phyloP scores from a whole-genome alignment of 2,888 invertebrate species.

The Tetropium fuscum region DNA sequence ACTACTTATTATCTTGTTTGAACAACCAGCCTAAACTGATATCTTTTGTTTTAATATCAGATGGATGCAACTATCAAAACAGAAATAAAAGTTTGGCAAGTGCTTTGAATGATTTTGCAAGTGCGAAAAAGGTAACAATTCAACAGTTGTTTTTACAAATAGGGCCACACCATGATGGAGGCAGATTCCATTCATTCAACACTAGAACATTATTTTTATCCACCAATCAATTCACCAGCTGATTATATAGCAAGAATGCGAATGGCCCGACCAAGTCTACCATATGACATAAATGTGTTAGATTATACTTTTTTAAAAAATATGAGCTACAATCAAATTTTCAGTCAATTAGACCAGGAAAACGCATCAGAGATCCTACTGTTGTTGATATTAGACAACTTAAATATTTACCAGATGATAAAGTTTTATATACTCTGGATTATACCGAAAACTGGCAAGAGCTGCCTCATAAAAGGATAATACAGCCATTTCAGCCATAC shows the following conservation, averaged over 20 bases:
- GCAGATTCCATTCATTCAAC: constrained; percentile 26
- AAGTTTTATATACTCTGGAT: constrained; percentile 6
- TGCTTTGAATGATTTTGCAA: background rate
- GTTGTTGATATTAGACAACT: constrained; percentile 16
- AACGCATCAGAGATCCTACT: background rate
- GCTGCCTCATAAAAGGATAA: background rate
- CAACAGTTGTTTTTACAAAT: too few relatives aligned
- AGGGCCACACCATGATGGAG: background rate
- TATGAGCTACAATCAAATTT: background rate
- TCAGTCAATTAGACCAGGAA: background rate
- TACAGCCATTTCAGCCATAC: too few relatives aligned
- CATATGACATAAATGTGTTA: constrained; percentile 2
- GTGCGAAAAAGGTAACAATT: background rate
- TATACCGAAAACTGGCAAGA: background rate
- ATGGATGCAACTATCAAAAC: background rate
- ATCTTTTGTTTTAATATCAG: background rate
- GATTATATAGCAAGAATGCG: constrained; percentile 19
- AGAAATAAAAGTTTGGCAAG: too few relatives aligned
- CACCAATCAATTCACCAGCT: constrained; percentile 16
- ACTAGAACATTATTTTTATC: constrained; percentile 30
- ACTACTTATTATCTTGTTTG: too few relatives aligned
- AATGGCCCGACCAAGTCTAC: constrained; percentile 3
- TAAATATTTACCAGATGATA: constrained; percentile 6
- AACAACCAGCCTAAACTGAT: background rate
- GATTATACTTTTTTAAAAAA: background rate